phyloP scores from a whole-genome alignment of 1,140 invertebrate genomes.

The Orchestia grillus region DNA sequence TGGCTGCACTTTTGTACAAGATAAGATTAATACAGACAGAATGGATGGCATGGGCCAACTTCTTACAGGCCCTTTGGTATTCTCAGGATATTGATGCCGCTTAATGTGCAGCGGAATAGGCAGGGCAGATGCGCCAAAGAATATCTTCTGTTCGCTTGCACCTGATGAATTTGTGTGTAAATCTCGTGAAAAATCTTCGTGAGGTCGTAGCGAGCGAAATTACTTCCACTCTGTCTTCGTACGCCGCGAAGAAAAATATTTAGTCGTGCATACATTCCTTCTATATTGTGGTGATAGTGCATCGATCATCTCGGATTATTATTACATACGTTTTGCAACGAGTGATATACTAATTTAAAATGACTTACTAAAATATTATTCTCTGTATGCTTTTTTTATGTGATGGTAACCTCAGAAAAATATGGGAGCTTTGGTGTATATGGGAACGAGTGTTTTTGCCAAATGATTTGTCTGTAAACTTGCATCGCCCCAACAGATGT shows the following conservation, averaged over 20 bases:
- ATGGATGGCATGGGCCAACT: constrained; percentile 47
- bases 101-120: neutral
- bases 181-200: neutral
- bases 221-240: neutral
- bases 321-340: no score
- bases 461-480: no score
- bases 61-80: neutral
- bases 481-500: no score
- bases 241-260: neutral
- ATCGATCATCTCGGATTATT: neutral
- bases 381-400: no score
- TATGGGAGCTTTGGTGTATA: no score
- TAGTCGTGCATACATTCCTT: neutral
- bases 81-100: constrained; percentile 9
- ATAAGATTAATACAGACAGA: constrained; percentile 57
- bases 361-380: no score
- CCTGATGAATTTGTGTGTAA: neutral
- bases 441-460: no score
- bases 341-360: no score
- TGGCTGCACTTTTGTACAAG: constrained; percentile 53
- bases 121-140: neutral
- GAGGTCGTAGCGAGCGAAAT: neutral
- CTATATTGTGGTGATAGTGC: neutral
- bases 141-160: neutral
- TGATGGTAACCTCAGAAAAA: no score